Evolutionary conservation across 2,113 vertebrate genomes (phyloP), one percentile per base, ranked within the genome.

Genomic region (Oryzias woworae): DNA sequence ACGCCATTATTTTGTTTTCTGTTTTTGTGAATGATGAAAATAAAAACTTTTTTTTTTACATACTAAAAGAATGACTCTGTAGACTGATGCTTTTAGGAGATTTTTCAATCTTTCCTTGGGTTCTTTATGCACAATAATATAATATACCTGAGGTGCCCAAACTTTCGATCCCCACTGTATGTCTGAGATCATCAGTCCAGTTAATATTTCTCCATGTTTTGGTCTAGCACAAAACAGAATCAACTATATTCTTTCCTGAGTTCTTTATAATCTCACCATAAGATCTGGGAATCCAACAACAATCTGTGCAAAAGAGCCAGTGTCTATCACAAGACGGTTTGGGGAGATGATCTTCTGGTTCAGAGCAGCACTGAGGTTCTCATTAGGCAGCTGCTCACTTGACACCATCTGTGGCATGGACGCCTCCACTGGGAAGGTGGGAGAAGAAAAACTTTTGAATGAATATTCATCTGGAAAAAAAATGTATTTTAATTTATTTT

Each of bases 221-320:
- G 44, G 5, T 16, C 14, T 5, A 45, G n/a, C n/a, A 53, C 26
- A 36, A 16, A 36, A 7, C 4, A 28, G 46, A 48, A 3, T 5
- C 7, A 2, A 28, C n/a, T 18, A 16, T 18, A 3, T 64, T 31
- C 3, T 23, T 14, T 4, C 4, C 4, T 12, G 1, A 17, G 10
- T 3, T 45, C 4, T 24, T 36, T 13, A 20, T n/a, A 8, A 42
- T 46, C 90, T 94, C 90, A 97, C 96, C 95, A 97, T 90, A 31
- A 98, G 95, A 79, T 99, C 96, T 46, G 97, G 97, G 82, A 99
- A 98, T 58, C 96, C 97, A 50, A 98, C 77, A 2, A 98, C 67
- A 36, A 98, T 10, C 17, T 85, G 91, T 8, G 95, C 96, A 4
- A 93, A 98, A 81, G 84, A 92, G 31, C 86, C 75, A 13, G 85